Evolutionary conservation across 2,888 invertebrate genomes (phyloP), one percentile per base, ranked within the genome.

Genomic region (Ennomos quercinarius): DNA sequence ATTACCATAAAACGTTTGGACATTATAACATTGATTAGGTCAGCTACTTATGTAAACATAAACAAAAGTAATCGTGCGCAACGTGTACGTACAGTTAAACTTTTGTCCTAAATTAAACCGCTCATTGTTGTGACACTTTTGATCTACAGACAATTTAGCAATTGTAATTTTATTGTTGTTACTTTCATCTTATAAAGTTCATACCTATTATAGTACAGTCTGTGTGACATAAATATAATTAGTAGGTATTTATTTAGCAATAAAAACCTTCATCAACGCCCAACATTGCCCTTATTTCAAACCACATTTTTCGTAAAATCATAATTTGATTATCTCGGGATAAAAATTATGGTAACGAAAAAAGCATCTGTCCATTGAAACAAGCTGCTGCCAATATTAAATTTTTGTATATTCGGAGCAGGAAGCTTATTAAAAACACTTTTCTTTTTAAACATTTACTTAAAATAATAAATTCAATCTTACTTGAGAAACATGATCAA

Each of bases 351-450:
- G 83, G 68, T 80, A 84, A 85, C 74, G 80, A 83, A 84, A 83
- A 80, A 83, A 83, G 76, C 80, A 80, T 77, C 78, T 77, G 73
- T 78, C 81, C 83, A 85, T 85, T 86, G 74, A 79, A 78, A 78
- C 86, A 86, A 85, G 85, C 85, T 86, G 87, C 82, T 83, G 77
- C 85, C 80, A 79, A 86, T 87, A 88, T 87, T 88, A 87, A 84
- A 87, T 85, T 86, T 84, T 81, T 81, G 27, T 27, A 84, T 85
- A 84, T 81, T 79, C 81, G 76, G 71, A 60, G 42, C 74, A 77
- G 72, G 72, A 72, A 76, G 72, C 74, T 68, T 72, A 79, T 77
- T 76, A 80, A 81, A 80, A 77, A 27, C 27, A 27, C 27, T 27
- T 27, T 27, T 27, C 5, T 27, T 6, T 27, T 27, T 5, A 27